Conservation (phyloP, 1,140 invertebrate species). For the Orius laevigatus region DNA sequence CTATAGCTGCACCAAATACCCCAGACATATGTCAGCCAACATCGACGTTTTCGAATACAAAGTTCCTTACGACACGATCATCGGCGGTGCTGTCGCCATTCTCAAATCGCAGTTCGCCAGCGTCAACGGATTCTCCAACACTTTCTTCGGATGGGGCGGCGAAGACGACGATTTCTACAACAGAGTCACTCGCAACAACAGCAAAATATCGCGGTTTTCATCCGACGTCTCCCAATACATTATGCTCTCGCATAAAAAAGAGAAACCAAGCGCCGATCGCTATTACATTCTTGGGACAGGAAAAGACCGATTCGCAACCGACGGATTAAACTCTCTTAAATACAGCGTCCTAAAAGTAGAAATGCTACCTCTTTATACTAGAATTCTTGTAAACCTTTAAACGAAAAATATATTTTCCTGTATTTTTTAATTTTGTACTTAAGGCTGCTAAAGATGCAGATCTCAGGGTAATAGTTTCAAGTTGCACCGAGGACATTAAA, state of each 20-base stretch:
- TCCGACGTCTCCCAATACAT: slow-evolving; percentile 55
- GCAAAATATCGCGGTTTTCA: slow-evolving; percentile 49
- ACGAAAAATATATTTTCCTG: neutral
- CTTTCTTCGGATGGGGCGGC: slow-evolving; percentile 74
- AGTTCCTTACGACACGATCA: slow-evolving; percentile 52
- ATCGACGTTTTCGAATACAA: slow-evolving; percentile 76
- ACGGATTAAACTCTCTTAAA: slow-evolving; percentile 52
- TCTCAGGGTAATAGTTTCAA: no score
- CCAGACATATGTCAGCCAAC: slow-evolving; percentile 83
- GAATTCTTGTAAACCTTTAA: slow-evolving; percentile 20
- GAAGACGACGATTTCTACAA: slow-evolving; percentile 67
- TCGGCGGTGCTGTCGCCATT: slow-evolving; percentile 62
- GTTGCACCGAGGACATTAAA: no score
- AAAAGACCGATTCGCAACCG: slow-evolving; percentile 35
- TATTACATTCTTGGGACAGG: slow-evolving; percentile 29
- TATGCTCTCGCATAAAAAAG: slow-evolving; percentile 56
- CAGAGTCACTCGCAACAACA: slow-evolving; percentile 33
- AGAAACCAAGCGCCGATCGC: slow-evolving; percentile 27
- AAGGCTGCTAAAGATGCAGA: no score
- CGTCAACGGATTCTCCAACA: slow-evolving; percentile 86
- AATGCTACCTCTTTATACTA: slow-evolving; percentile 19
- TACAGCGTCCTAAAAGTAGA: slow-evolving; percentile 25
- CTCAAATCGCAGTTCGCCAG: slow-evolving; percentile 48
- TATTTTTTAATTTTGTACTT: no score
- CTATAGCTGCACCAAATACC: slow-evolving; percentile 74